Conservation (phyloP, 1,140 invertebrate species). For the Camponotus vicinus region DNA sequence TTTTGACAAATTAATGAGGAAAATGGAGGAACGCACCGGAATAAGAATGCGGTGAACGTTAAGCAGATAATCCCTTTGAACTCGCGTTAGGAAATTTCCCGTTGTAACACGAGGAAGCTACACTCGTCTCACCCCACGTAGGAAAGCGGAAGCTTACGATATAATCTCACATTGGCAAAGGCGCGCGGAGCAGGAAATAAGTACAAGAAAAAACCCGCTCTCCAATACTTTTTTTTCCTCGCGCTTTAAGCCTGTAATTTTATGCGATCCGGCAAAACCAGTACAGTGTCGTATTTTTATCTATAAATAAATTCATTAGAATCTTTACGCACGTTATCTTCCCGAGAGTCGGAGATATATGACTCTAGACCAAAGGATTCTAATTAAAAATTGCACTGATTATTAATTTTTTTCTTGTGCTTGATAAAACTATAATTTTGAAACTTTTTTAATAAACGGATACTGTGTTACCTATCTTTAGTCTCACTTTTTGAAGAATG, state of each 20-base stretch:
- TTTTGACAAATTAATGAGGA: slow-evolving; percentile 40
- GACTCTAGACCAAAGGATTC: neutral
- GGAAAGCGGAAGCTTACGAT: slow-evolving; percentile 52
- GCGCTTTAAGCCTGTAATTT: slow-evolving; percentile 9
- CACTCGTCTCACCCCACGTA: slow-evolving; percentile 43
- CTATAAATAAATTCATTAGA: neutral
- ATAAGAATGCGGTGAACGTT: slow-evolving; percentile 22
- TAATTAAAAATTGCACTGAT: too few relatives aligned
- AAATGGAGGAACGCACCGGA: slow-evolving; percentile 8
- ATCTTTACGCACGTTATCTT: neutral
- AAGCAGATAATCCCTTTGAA: slow-evolving; percentile 62
- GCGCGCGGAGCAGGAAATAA: slow-evolving; percentile 18
- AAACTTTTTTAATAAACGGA: slow-evolving; percentile 1
- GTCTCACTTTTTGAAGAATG: neutral
- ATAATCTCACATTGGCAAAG: slow-evolving; percentile 56
- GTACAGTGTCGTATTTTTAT: neutral
- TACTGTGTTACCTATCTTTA: neutral
- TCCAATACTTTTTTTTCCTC: slow-evolving; percentile 5
- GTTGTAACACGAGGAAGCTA: slow-evolving; percentile 52
- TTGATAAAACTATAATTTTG: neutral
- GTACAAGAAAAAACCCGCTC: slow-evolving; percentile 4
- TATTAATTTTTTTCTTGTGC: neutral
- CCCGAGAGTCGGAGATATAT: neutral
- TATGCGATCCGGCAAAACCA: slow-evolving; percentile 14
- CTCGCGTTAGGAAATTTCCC: slow-evolving; percentile 22